Evolutionary conservation across 2,888 invertebrate genomes (phyloP).

Genomic region (Xestia rhomboidea): DNA sequence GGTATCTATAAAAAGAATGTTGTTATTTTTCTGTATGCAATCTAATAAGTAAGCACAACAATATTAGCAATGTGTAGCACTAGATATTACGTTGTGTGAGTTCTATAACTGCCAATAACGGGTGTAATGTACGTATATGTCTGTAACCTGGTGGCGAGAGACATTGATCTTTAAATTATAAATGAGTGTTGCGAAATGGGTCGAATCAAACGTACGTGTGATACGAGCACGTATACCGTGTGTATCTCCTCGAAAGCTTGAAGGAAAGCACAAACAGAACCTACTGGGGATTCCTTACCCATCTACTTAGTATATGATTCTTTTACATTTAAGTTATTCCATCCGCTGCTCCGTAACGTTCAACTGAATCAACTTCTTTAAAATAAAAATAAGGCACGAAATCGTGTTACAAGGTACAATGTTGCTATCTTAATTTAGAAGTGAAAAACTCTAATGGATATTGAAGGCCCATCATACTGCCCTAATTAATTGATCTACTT

Average conservation of each 20-base stretch:
- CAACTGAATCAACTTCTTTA: slow-evolving; percentile 18
- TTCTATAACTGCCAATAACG: slow-evolving; percentile 37
- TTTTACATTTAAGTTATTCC: slow-evolving; percentile 35
- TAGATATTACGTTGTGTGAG: slow-evolving; percentile 16
- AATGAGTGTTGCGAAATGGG: slow-evolving; percentile 76
- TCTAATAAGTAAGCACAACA: slow-evolving; percentile 23
- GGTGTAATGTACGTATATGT: slow-evolving; percentile 26
- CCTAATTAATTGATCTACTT: slow-evolving; percentile 48
- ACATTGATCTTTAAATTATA: slow-evolving; percentile 77
- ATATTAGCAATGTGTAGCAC: not conserved
- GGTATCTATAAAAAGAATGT: slow-evolving; percentile 57
- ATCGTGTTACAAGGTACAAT: not conserved
- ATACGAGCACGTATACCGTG: slow-evolving; percentile 45
- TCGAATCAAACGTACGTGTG: slow-evolving; percentile 69
- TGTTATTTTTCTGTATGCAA: slow-evolving; percentile 34
- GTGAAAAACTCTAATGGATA: slow-evolving; percentile 36
- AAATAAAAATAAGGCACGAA: slow-evolving; percentile 29
- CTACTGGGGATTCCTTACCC: slow-evolving; percentile 52
- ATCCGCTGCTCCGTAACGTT: slow-evolving; percentile 13
- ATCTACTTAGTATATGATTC: slow-evolving; percentile 47
- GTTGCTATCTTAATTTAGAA: slow-evolving; percentile 10
- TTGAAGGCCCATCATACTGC: slow-evolving; percentile 25
- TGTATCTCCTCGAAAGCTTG: slow-evolving; percentile 50
- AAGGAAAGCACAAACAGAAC: slow-evolving; percentile 56
- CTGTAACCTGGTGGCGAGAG: slow-evolving; percentile 61